Conservation (phyloP, 2,888 invertebrate species). For the Pyrrhosoma nymphula region DNA sequence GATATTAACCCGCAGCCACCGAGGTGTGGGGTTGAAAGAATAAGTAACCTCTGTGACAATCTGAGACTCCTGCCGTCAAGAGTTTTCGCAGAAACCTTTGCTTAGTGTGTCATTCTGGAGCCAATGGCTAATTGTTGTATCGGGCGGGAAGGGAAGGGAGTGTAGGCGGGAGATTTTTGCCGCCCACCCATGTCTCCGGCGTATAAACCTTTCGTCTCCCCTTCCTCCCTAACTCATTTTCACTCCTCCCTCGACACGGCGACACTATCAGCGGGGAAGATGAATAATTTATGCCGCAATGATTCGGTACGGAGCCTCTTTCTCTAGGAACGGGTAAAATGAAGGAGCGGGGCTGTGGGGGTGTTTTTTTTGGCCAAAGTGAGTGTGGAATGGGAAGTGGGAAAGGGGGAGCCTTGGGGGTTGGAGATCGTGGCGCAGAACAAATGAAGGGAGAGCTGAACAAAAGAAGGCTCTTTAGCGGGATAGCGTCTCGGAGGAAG, state of each 20-base stretch:
- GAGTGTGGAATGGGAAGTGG: no score
- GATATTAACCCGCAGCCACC: no score
- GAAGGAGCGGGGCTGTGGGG: neutral
- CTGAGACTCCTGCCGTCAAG: no score
- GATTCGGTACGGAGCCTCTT: constrained; percentile 14
- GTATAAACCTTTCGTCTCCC: neutral
- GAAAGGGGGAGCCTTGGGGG: neutral
- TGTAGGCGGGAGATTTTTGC: neutral
- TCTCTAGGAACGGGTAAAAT: constrained; percentile 10
- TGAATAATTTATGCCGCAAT: constrained; percentile 55
- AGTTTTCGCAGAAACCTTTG: no score
- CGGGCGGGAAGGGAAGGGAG: neutral
- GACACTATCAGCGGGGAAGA: neutral
- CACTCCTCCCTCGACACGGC: neutral
- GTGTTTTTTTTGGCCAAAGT: neutral
- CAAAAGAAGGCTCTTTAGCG: neutral
- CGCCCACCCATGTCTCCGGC: neutral
- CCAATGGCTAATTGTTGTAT: no score
- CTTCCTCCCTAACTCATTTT: no score
- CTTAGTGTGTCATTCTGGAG: no score
- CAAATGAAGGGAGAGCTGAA: neutral
- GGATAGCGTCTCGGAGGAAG: neutral
- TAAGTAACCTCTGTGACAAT: no score
- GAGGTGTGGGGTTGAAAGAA: no score
- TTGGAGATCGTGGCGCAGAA: neutral